phyloP scores from a whole-genome alignment of 2,113 vertebrate genomes.

The Sphyrna mokarran region DNA sequence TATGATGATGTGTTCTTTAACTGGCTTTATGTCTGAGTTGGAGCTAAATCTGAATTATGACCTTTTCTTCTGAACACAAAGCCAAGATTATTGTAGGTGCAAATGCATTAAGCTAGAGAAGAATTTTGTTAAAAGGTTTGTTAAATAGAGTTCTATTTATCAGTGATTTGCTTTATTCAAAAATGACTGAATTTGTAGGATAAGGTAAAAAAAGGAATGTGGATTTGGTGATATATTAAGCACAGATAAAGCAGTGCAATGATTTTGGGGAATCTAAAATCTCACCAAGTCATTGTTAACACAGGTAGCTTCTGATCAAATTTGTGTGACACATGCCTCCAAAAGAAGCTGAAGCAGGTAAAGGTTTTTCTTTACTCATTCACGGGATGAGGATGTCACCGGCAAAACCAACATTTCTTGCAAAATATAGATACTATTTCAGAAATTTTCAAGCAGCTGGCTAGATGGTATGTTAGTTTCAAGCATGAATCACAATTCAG shows the following conservation, averaged over 20 bases:
- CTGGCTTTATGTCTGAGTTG: neutral
- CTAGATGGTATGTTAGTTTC: too few relatives aligned
- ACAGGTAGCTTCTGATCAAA: neutral
- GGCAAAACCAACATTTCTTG: too few relatives aligned
- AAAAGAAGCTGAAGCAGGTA: neutral
- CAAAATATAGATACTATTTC: neutral
- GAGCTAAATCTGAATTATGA: neutral
- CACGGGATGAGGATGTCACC: too few relatives aligned
- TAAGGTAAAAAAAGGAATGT: neutral
- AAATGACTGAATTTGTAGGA: neutral
- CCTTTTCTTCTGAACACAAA: neutral
- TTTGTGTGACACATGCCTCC: neutral
- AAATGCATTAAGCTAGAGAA: neutral
- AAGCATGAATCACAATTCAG: too few relatives aligned
- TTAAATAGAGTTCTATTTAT: neutral
- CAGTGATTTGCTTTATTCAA: neutral
- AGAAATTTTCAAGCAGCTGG: too few relatives aligned
- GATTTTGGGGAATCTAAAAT: neutral
- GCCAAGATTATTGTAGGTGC: neutral
- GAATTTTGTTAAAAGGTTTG: neutral
- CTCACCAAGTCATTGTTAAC: neutral
- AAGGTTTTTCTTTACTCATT: neutral
- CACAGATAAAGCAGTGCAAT: neutral
- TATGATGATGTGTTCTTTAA: neutral
- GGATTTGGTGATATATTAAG: neutral